phyloP scores from a whole-genome alignment of 2,113 vertebrate species.

The Oceanodroma tethys region DNA sequence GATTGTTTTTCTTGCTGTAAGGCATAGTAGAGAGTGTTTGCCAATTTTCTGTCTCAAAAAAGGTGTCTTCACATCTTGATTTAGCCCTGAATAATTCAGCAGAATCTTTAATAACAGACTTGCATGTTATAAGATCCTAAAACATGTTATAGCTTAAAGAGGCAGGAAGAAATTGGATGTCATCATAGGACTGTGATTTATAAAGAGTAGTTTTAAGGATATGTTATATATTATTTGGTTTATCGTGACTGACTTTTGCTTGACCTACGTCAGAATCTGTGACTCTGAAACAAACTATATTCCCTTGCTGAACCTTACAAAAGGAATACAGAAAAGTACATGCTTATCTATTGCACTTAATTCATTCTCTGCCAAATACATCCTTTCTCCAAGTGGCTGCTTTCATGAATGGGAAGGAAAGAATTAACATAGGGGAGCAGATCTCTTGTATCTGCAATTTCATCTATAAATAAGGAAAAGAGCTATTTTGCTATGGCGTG shows the following conservation, averaged over 20 bases:
- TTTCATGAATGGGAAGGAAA: background rate
- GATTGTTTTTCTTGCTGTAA: slow-evolving; percentile 65
- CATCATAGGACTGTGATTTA: background rate
- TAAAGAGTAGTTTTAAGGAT: background rate
- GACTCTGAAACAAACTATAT: background rate
- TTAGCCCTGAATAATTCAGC: slow-evolving; percentile 84
- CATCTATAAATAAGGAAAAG: background rate
- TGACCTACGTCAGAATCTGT: background rate
- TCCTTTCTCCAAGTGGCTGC: background rate
- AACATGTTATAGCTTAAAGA: slow-evolving; percentile 59
- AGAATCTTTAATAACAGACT: slow-evolving; percentile 73
- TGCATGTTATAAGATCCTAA: slow-evolving; percentile 43
- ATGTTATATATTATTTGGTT: background rate
- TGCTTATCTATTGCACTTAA: background rate
- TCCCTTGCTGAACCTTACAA: background rate
- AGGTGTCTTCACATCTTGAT: slow-evolving; percentile 79
- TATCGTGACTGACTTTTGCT: background rate
- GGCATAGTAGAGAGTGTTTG: slow-evolving; percentile 70
- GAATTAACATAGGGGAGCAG: background rate
- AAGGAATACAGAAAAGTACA: background rate
- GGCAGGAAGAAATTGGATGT: slow-evolving; percentile 37
- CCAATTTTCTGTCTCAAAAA: slow-evolving; percentile 76
- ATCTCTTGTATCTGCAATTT: background rate
- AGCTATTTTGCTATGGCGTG: background rate
- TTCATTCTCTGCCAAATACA: background rate